These are phyloP conservation scores for Glaucopsyche alexis DNA, from an alignment of 2,888 invertebrate species.

Conservation along the genomic window DNA sequence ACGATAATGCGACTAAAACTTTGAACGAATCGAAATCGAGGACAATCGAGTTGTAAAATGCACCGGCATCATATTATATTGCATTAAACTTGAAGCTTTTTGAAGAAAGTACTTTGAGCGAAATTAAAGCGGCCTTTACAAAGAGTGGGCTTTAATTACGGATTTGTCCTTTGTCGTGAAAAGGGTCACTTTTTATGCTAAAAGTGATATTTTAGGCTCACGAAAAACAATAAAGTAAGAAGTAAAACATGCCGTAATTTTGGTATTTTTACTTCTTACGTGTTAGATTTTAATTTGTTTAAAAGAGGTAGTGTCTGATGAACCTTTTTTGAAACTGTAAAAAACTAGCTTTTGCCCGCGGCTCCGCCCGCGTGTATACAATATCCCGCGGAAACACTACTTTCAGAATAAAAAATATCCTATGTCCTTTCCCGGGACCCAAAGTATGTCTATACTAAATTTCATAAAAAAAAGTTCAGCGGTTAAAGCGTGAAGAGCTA, in stretches of 20 bases:
- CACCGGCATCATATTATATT: conserved; percentile 11
- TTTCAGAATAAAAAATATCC: no score
- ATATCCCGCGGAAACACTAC: no score
- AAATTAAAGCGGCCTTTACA: conserved; percentile 6
- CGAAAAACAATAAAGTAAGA: conserved; percentile 1
- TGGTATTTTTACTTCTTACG: background rate
- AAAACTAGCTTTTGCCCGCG: no score
- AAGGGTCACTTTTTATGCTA: conserved; percentile 17
- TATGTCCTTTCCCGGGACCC: no score
- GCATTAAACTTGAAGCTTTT: conserved; percentile 11
- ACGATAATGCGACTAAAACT: background rate
- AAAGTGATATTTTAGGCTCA: conserved; percentile 24
- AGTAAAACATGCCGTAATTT: background rate
- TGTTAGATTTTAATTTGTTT: background rate
- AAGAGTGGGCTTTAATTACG: conserved; percentile 22
- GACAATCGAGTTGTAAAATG: conserved; percentile 8
- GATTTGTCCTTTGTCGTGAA: conserved; percentile 22
- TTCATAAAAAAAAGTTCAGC: no score
- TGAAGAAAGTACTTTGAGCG: conserved; percentile 3
- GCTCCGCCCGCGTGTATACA: no score
- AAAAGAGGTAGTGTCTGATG: background rate
- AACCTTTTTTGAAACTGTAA: no score
- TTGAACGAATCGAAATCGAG: background rate
- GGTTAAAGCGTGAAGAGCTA: no score
- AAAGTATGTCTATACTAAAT: no score